Conservation (phyloP, 2,797 vertebrate species). For the Takifugu ocellatus region DNA sequence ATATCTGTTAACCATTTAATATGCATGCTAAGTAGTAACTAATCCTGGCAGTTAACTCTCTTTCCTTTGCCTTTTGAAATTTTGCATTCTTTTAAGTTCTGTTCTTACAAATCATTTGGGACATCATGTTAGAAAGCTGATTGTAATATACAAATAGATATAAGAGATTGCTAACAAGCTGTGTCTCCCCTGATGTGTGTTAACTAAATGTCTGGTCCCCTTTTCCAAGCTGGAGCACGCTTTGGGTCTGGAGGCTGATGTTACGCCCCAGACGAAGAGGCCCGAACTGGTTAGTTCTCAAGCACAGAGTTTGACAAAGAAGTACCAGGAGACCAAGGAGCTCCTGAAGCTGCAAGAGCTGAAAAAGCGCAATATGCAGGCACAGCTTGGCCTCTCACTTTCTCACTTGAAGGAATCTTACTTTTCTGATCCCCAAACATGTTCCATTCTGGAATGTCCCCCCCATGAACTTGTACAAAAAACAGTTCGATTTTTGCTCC, state of each 20-base stretch:
- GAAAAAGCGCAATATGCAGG: conserved; percentile 85
- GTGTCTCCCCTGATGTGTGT: conserved; percentile 81
- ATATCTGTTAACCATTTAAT: conserved; percentile 74
- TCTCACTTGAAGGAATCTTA: conserved; percentile 74
- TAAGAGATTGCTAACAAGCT: conserved; percentile 62
- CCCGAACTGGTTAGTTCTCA: conserved; percentile 84
- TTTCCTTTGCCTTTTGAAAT: conserved; percentile 60
- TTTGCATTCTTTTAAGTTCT: conserved; percentile 50
- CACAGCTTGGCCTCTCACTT: conserved; percentile 83
- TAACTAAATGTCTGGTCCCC: conserved; percentile 88
- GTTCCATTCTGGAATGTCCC: conserved; percentile 49
- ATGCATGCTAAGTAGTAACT: conserved; percentile 76
- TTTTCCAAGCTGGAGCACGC: conserved; percentile 86
- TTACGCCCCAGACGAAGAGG: conserved; percentile 81
- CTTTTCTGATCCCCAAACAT: conserved; percentile 66
- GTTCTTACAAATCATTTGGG: conserved; percentile 43
- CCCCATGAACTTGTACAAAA: conserved; percentile 64
- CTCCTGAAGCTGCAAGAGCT: conserved; percentile 83
- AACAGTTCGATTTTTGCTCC: conserved; percentile 62
- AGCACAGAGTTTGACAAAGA: conserved; percentile 85
- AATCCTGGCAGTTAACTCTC: conserved; percentile 68
- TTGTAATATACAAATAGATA: conserved; percentile 47
- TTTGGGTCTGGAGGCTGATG: conserved; percentile 82
- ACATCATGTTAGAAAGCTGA: conserved; percentile 40
- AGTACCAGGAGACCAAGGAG: conserved; percentile 87